Percentiles rank a stretch among this genome's conserved stretches.
These are phyloP conservation scores for Zapornia atra DNA, from an alignment of 2,113 vertebrate species.

Conservation along the genomic window DNA sequence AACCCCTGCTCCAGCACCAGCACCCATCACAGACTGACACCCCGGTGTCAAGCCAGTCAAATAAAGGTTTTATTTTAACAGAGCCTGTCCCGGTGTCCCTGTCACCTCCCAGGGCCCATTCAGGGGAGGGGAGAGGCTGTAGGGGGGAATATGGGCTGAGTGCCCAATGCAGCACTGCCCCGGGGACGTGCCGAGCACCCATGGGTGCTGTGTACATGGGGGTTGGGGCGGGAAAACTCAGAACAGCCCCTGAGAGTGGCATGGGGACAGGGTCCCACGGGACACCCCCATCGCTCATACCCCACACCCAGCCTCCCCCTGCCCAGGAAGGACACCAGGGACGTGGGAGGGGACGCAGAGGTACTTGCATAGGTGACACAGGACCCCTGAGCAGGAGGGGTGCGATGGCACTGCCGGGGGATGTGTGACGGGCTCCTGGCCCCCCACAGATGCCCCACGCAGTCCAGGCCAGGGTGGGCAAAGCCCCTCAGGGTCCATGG, in stretches of 20 bases:
- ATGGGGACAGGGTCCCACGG: not conserved
- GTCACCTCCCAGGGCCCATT: not conserved
- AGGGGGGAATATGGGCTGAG: not conserved
- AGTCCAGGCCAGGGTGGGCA: not conserved
- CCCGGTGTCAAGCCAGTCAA: not conserved
- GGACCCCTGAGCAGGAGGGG: not conserved
- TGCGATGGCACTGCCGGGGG: fast-evolving
- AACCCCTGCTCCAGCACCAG: not conserved
- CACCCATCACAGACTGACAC: not conserved
- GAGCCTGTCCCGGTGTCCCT: not conserved
- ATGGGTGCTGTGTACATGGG: not conserved
- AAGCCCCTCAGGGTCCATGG: not conserved
- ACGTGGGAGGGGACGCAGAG: not conserved
- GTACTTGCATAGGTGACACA: constrained; percentile 41
- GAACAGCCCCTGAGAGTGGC: not conserved
- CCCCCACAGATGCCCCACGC: fast-evolving
- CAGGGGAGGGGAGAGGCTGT: not conserved
- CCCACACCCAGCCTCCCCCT: not conserved
- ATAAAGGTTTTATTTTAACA: constrained; percentile 69
- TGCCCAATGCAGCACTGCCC: not conserved
- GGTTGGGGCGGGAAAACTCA: not conserved
- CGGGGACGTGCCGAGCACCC: not conserved
- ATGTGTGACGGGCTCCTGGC: not conserved
- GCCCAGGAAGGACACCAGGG: not conserved
- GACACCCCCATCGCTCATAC: not conserved